phyloP scores from a whole-genome alignment of 2,888 invertebrate species.

The Eristalis arbustorum region DNA sequence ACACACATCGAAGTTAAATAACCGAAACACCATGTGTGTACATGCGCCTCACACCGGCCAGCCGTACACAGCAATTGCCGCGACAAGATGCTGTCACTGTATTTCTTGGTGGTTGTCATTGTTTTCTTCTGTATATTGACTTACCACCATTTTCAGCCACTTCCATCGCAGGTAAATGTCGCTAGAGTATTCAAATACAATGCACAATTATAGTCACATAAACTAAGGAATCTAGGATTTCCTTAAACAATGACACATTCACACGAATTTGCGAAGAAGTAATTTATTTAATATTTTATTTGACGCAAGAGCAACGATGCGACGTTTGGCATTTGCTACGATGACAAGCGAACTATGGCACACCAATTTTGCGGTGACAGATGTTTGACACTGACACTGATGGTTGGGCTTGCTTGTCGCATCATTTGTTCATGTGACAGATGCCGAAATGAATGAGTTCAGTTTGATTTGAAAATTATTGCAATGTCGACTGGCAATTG shows the following conservation, averaged over 20 bases:
- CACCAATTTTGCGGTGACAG: constrained; percentile 47
- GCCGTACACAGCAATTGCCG: background rate
- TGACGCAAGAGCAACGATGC: background rate
- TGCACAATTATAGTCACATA: background rate
- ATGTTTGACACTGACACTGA: constrained; percentile 24
- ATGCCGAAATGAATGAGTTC: constrained; percentile 42
- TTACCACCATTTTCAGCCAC: constrained; percentile 49
- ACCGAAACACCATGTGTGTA: background rate
- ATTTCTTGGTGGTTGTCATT: constrained; percentile 29
- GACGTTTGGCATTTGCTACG: constrained; percentile 26
- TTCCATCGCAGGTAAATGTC: background rate
- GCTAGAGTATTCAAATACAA: background rate
- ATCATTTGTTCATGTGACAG: constrained; percentile 8
- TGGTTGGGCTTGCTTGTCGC: background rate
- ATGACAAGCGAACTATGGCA: constrained; percentile 35
- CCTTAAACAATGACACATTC: background rate
- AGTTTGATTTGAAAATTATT: constrained; percentile 7
- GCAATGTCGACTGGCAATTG: background rate
- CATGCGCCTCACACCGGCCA: background rate
- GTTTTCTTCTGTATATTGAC: constrained; percentile 1
- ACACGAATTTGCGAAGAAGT: background rate
- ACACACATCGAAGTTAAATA: background rate
- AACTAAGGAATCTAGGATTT: background rate
- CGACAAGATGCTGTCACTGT: constrained; percentile 36
- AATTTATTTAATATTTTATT: background rate